A percentile compares a stretch with the other conserved stretches of the same genome.
These are phyloP conservation scores for Drosophila anomalata DNA, from an alignment of 2,888 invertebrate genomes.

Conservation along the genomic window DNA sequence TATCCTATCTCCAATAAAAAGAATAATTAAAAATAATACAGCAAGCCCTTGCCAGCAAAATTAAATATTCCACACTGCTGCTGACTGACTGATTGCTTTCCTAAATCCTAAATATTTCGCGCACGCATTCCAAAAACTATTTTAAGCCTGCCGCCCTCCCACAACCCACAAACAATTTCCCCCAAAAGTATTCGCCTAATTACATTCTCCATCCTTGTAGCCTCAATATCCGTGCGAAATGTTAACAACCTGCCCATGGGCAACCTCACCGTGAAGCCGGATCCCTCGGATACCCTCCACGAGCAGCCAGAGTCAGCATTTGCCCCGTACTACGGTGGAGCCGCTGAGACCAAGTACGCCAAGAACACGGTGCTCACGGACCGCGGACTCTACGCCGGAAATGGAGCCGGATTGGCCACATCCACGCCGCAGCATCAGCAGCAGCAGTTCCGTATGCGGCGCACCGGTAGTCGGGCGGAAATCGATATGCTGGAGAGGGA, in stretches of 20 bases:
- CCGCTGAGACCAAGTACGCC: slow-evolving; percentile 81
- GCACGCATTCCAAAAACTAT: slow-evolving; percentile 61
- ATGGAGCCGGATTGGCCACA: slow-evolving; percentile 43
- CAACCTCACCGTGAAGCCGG: slow-evolving; percentile 83
- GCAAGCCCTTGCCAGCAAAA: slow-evolving; percentile 4
- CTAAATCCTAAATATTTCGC: slow-evolving; percentile 65
- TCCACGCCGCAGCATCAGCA: slow-evolving; percentile 74
- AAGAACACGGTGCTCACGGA: slow-evolving; percentile 81
- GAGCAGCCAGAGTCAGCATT: slow-evolving; percentile 60
- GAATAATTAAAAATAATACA: neutral
- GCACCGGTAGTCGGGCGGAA: slow-evolving; percentile 82
- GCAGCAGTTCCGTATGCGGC: slow-evolving; percentile 77
- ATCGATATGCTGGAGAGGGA: slow-evolving; percentile 83
- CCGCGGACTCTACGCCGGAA: slow-evolving; percentile 60
- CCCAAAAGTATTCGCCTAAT: slow-evolving; percentile 11
- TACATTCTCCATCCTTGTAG: slow-evolving; percentile 84
- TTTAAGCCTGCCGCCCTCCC: slow-evolving; percentile 8
- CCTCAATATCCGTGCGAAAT: slow-evolving; percentile 88
- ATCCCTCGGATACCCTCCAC: slow-evolving; percentile 79
- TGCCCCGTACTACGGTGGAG: slow-evolving; percentile 81
- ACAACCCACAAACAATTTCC: neutral
- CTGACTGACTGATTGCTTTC: slow-evolving; percentile 47
- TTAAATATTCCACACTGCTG: slow-evolving; percentile 5
- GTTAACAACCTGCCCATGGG: slow-evolving; percentile 83
- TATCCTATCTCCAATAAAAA: slow-evolving; percentile 7